A percentile compares a stretch with the other conserved stretches of the same genome.
Conservation (phyloP, 2,888 invertebrate species). For the Epinotia brunnichana region DNA sequence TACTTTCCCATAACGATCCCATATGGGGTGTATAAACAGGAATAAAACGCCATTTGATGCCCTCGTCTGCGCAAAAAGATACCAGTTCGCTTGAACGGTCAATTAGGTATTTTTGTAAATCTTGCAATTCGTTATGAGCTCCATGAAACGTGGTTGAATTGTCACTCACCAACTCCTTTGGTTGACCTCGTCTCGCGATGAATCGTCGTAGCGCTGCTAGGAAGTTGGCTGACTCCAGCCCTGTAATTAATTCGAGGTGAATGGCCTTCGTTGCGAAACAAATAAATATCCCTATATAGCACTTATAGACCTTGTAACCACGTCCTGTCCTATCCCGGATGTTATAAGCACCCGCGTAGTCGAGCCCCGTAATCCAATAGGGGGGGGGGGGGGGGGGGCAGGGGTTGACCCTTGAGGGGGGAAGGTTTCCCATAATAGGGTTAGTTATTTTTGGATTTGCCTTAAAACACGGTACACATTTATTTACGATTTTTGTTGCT, state of each 20-base stretch:
- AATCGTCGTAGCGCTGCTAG: constrained; percentile 1
- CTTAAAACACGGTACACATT: too few relatives aligned
- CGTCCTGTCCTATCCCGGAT: constrained; percentile 3
- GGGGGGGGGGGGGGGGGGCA: too few relatives aligned
- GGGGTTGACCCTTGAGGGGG: neutral
- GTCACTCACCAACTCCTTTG: constrained; percentile 1
- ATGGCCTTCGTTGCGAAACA: constrained; percentile 16
- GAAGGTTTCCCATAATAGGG: neutral
- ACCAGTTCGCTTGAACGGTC: neutral
- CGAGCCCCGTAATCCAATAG: neutral
- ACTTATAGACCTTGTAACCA: constrained; percentile 7
- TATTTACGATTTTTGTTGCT: too few relatives aligned
- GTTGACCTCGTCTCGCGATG: constrained; percentile 3
- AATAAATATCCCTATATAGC: constrained; percentile 5
- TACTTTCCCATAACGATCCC: neutral
- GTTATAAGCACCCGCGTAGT: neutral
- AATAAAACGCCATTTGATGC: constrained; percentile 17
- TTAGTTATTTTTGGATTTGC: too few relatives aligned
- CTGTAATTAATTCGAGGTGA: too few relatives aligned
- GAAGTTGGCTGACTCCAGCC: neutral
- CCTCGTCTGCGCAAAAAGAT: constrained; percentile 2
- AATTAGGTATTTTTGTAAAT: neutral
- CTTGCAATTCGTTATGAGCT: neutral
- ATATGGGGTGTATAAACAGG: constrained; percentile 14
- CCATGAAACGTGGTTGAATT: too few relatives aligned